Evolutionary conservation across 2,113 vertebrate genomes (phyloP).

Genomic region (Rhineura floridana): DNA sequence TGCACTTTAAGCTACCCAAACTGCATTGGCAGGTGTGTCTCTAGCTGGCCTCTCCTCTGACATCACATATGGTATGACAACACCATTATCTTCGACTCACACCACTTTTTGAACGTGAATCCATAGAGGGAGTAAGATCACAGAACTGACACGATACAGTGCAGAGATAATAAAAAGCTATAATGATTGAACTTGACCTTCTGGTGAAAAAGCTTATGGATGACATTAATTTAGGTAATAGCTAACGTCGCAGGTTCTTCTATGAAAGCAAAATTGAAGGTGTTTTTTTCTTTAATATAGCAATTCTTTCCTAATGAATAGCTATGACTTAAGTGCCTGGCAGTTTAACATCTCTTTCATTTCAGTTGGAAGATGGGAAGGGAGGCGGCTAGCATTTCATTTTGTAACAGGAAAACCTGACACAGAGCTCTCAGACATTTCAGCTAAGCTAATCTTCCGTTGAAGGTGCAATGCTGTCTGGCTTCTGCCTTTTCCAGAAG

Average conservation of each 20-base stretch:
- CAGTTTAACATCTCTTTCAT: slow-evolving; percentile 49
- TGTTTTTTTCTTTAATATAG: slow-evolving; percentile 2
- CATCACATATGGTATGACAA: not conserved
- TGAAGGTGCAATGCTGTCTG: not conserved
- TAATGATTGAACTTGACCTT: slow-evolving; percentile 20
- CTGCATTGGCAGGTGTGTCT: too few relatives aligned
- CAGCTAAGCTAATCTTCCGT: slow-evolving; percentile 42
- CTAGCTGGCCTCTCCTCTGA: too few relatives aligned
- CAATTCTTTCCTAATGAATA: slow-evolving; percentile 53
- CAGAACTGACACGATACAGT: not conserved
- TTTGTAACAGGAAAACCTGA: slow-evolving; percentile 55
- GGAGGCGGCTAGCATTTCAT: slow-evolving; percentile 45
- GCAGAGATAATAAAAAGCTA: not conserved
- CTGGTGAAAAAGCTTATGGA: not conserved
- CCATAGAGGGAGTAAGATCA: slow-evolving; percentile 16
- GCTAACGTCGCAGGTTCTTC: slow-evolving; percentile 25
- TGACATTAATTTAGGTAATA: slow-evolving; percentile 25
- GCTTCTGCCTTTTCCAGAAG: slow-evolving; percentile 39
- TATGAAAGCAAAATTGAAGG: slow-evolving; percentile 27
- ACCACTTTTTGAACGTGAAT: slow-evolving; percentile 2
- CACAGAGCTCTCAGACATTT: slow-evolving; percentile 52
- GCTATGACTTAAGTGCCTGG: slow-evolving; percentile 43
- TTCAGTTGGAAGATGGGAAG: slow-evolving; percentile 50
- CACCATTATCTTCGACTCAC: not conserved
- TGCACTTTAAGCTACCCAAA: too few relatives aligned